Percentiles rank a stretch among this genome's conserved stretches.
These are phyloP conservation scores for Python bivittatus DNA, from an alignment of 2,113 vertebrate genomes.

Conservation along the genomic window DNA sequence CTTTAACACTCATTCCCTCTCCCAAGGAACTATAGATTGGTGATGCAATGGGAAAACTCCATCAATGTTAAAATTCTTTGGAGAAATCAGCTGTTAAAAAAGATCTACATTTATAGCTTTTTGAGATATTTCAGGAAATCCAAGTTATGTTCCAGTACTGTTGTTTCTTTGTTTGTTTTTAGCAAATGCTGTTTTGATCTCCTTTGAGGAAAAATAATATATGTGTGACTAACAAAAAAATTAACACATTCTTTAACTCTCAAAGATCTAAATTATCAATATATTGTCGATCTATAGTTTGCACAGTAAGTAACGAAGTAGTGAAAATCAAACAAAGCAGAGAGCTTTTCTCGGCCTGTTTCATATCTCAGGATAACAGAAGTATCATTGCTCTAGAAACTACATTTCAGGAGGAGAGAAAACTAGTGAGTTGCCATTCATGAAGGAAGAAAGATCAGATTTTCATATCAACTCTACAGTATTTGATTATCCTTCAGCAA, in stretches of 20 bases:
- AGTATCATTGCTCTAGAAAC: not conserved
- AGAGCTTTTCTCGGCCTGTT: not conserved
- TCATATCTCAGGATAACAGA: not conserved
- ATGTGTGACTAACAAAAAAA: not conserved
- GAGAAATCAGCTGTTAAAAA: not conserved
- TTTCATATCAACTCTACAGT: not conserved
- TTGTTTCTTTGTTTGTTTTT: not conserved
- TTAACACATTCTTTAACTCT: not conserved
- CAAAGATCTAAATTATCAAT: not conserved
- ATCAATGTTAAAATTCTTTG: not conserved
- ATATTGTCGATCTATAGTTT: not conserved
- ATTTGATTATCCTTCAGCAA: not conserved
- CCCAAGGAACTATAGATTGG: not conserved
- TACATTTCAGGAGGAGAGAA: not conserved
- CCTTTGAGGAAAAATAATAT: not conserved
- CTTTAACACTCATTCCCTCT: not conserved
- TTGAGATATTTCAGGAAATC: not conserved
- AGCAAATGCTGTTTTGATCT: not conserved
- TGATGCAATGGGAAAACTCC: not conserved
- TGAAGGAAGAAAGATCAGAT: not conserved
- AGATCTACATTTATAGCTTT: not conserved
- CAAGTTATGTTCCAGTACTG: not conserved
- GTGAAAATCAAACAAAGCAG: not conserved
- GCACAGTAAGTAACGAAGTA: not conserved
- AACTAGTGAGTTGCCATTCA: not conserved